A percentile compares a stretch with the other conserved stretches of the same genome.
phyloP scores from a whole-genome alignment of 2,888 invertebrate species.

The Orthosia incerta region DNA sequence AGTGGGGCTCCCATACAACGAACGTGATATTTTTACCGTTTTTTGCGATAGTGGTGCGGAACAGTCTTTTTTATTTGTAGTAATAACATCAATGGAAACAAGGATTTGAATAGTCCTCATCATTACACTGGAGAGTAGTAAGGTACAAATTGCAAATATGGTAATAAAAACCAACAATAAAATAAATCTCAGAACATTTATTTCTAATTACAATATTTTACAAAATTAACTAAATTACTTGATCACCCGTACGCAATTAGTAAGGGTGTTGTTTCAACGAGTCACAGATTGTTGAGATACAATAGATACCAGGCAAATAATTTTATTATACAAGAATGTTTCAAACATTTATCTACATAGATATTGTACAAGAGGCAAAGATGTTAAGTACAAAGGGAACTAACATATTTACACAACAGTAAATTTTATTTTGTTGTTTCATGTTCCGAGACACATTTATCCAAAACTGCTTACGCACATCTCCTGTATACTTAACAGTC shows the following conservation, averaged over 20 bases:
- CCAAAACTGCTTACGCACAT: background rate
- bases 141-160: background rate
- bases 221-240: constrained; percentile 74
- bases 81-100: no score
- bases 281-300: constrained; percentile 36
- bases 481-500: background rate
- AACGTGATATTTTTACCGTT: no score
- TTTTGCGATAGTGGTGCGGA: no score
- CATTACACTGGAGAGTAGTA: no score
- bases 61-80: no score
- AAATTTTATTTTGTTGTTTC: background rate
- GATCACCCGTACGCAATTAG: constrained; percentile 62
- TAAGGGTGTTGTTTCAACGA: constrained; percentile 30
- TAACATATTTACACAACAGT: background rate
- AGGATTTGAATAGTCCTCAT: background rate
- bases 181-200: constrained; percentile 68
- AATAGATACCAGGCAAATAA: constrained; percentile 17
- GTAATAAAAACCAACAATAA: constrained; percentile 16
- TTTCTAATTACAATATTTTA: constrained; percentile 76
- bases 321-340: constrained; percentile 8
- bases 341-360: constrained; percentile 20
- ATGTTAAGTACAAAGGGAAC: constrained; percentile 4
- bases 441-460: background rate
- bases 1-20: no score
- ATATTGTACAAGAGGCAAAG: constrained; percentile 14